Conservation (phyloP, 2,888 invertebrate genomes). For the Leucoptera coffeella region DNA sequence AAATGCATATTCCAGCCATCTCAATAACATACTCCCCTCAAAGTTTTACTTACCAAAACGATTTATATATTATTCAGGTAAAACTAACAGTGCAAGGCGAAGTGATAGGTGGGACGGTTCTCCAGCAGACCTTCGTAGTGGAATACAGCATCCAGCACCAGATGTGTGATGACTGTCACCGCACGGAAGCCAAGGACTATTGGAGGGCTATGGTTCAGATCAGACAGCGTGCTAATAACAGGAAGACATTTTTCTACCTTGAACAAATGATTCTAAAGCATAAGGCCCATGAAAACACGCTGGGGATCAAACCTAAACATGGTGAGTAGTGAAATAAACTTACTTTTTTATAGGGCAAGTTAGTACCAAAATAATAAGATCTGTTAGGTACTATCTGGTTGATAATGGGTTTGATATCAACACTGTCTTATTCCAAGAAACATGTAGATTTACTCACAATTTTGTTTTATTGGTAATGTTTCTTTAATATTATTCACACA, state of each 20-base stretch:
- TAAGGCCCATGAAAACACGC: constrained; percentile 81
- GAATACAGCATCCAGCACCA: constrained; percentile 88
- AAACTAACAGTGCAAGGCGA: constrained; percentile 95
- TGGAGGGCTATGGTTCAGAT: constrained; percentile 94
- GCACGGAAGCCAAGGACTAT: constrained; percentile 91
- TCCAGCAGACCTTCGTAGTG: constrained; percentile 93
- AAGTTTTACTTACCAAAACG: constrained; percentile 1
- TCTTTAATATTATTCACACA: not conserved
- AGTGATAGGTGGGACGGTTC: constrained; percentile 81
- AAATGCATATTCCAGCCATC: too few relatives aligned
- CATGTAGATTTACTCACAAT: too few relatives aligned
- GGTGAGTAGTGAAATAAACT: constrained; percentile 58
- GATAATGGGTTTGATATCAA: too few relatives aligned
- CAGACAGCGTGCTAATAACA: constrained; percentile 81
- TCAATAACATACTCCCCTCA: too few relatives aligned
- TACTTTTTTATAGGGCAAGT: too few relatives aligned
- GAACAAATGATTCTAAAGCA: constrained; percentile 96
- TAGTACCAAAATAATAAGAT: too few relatives aligned
- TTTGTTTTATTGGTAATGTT: too few relatives aligned
- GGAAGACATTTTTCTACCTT: constrained; percentile 95
- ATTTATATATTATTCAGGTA: constrained; percentile 33
- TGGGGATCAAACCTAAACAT: constrained; percentile 81
- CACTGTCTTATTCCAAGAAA: too few relatives aligned
- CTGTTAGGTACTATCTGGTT: too few relatives aligned
- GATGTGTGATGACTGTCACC: constrained; percentile 97